Conservation (phyloP, 2,888 invertebrate species). For the Leucophora obtusa region DNA sequence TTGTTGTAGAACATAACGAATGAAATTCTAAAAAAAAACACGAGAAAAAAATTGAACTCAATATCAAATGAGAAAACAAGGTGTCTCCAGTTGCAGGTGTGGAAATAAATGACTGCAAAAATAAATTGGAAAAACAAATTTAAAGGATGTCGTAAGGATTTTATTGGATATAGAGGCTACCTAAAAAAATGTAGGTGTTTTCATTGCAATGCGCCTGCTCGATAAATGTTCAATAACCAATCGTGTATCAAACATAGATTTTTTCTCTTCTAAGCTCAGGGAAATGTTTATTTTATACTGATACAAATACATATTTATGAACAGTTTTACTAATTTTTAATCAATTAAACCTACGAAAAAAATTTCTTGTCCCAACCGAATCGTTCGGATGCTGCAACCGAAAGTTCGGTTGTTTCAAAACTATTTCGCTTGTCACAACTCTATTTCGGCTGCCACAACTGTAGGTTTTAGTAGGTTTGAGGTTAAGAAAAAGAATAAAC, state of each 20-base stretch:
- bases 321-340: too few species aligned
- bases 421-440: too few species aligned
- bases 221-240: conserved; percentile 64
- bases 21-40: not conserved
- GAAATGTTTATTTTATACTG: not conserved
- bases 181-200: conserved; percentile 17
- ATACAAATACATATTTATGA: too few species aligned
- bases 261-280: conserved; percentile 13
- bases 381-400: too few species aligned
- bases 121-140: not conserved
- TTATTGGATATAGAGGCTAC: not conserved
- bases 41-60: not conserved
- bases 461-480: too few species aligned
- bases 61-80: not conserved
- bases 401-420: too few species aligned
- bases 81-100: not conserved
- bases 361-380: too few species aligned
- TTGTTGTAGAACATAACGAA: not conserved
- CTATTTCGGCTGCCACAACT: too few species aligned
- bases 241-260: conserved; percentile 30
- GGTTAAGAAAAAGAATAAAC: too few species aligned
- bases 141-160: not conserved
- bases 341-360: too few species aligned
- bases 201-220: conserved; percentile 53
- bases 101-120: not conserved